A percentile compares a stretch with the other conserved stretches of the same genome.
These are phyloP conservation scores for Passer montanus DNA, from an alignment of 2,113 vertebrate species.

Conservation along the genomic window DNA sequence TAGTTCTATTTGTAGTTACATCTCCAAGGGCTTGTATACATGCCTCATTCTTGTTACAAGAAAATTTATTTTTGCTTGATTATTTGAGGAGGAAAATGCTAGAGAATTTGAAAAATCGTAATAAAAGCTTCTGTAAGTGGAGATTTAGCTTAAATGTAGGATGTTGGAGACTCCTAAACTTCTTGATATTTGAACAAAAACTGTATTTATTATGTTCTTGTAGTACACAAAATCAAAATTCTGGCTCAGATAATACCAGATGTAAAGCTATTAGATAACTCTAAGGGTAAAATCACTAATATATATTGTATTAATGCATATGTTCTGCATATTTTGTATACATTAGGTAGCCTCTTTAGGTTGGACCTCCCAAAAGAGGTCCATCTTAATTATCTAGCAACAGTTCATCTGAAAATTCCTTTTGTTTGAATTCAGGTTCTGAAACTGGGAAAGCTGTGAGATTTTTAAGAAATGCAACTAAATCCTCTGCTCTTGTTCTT, in stretches of 20 bases:
- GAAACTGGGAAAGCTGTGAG: background rate
- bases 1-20: background rate
- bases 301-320: background rate
- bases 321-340: background rate
- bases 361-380: background rate
- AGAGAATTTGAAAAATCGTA: background rate
- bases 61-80: background rate
- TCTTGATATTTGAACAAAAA: background rate
- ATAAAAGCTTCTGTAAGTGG: background rate
- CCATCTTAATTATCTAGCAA: background rate
- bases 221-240: background rate
- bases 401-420: background rate
- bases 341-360: background rate
- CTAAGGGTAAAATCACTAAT: background rate
- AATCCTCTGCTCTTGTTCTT: background rate
- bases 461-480: background rate
- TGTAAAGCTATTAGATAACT: background rate
- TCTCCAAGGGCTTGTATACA: background rate
- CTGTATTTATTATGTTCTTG: background rate
- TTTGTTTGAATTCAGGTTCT: background rate
- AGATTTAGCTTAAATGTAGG: background rate
- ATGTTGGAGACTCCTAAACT: background rate
- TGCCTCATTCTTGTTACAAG: background rate
- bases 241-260: background rate
- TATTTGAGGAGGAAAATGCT: background rate